Evolutionary conservation across 2,797 vertebrate species (phyloP), one percentile per base, ranked within the genome.

Genomic region (Podarcis siculus): DNA sequence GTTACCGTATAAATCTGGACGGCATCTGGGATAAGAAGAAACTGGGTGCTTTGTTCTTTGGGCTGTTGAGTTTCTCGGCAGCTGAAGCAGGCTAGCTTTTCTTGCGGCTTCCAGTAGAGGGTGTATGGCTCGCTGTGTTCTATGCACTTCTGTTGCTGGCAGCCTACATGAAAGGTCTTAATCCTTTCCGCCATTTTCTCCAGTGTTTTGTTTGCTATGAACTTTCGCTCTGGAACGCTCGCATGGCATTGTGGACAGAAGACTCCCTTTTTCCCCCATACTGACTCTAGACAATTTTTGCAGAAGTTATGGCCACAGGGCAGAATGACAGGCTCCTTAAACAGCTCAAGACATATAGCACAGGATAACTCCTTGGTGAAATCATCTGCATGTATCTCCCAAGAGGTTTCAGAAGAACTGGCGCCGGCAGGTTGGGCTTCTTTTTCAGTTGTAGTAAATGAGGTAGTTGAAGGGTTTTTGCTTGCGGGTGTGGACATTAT

Each of bases 281-380:
- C 90, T 5, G 91, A 64, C 83, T 95, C 92, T 76, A 96, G 91
- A 35, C 95, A 96, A 55, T 4, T 1, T 83, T 91, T 95, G 87
- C 95, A 96, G 92, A 95, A 96, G 89, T 96, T 96, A 86, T 96
- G 95, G 79, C 95, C 93, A 12, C 95, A 96, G 83, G 79, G 89
- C 77, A 96, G 90, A 88, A 96, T 95, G 39, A 96, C 64, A 1
- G 95, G 95, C 5, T 95, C 93, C 5, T 1, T 49, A 58, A 96
- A 96, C 87, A 95, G 92, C 1, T 95, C 92, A 0, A 91, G 88
- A 49, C 95, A 96, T 37, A 96, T 81, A 3, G 82, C 45, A 5
- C 95, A 96, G 61, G 94, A 93, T 23, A 96, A 91, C 30, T 96
- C 95, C 61, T n/a, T 92, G 72, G 90, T 92, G 76, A 95, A 93